These are phyloP conservation scores for Myrmecophaga tridactyla DNA, from an alignment of 2,113 vertebrate genomes.

Conservation along the genomic window DNA sequence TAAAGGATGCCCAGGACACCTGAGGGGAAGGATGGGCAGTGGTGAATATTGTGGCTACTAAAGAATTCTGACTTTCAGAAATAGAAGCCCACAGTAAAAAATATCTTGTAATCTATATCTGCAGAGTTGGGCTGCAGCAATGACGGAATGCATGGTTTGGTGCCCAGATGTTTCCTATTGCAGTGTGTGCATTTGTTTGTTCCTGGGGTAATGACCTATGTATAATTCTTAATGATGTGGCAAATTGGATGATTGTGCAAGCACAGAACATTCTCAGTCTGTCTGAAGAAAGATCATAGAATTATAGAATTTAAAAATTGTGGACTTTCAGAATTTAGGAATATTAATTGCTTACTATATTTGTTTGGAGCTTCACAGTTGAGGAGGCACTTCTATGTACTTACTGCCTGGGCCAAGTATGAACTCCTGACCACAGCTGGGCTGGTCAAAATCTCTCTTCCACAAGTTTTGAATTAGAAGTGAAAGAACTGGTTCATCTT, in stretches of 20 bases:
- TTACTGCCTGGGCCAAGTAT: not conserved
- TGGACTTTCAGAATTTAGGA: not conserved
- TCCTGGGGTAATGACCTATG: constrained; percentile 70
- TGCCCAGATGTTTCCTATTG: constrained; percentile 49
- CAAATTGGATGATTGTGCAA: constrained; percentile 62
- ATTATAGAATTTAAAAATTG: not conserved
- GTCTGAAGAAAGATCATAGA: not conserved
- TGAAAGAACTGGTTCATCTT: not conserved
- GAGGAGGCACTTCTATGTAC: not conserved
- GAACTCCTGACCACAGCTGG: not conserved
- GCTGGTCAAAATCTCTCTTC: not conserved
- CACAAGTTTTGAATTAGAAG: not conserved
- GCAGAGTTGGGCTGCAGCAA: constrained; percentile 17
- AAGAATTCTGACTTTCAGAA: constrained; percentile 65
- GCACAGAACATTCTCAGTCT: not conserved
- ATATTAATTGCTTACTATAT: not conserved
- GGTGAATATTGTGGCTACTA: constrained; percentile 53
- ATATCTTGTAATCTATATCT: constrained; percentile 48
- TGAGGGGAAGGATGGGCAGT: constrained; percentile 64
- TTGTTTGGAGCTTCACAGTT: not conserved
- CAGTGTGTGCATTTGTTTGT: constrained; percentile 57
- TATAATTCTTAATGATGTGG: constrained; percentile 63
- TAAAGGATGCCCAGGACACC: constrained; percentile 68
- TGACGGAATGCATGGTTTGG: constrained; percentile 58
- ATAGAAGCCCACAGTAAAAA: constrained; percentile 57